phyloP scores from a whole-genome alignment of 2,888 invertebrate species.

The Anthrax anthrax region DNA sequence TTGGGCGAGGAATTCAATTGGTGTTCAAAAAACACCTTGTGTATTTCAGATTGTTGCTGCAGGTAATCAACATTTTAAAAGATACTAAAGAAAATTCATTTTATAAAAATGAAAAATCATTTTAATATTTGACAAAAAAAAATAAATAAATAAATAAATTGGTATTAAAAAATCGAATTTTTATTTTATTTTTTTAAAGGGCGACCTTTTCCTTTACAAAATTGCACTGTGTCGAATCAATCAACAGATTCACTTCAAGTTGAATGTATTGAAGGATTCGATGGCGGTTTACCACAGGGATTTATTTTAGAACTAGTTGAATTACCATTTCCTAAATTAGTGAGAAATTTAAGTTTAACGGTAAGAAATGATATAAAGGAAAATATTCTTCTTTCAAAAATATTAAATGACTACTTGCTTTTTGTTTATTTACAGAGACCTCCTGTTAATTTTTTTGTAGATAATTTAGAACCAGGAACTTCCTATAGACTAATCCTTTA shows the following conservation, averaged over 20 bases:
- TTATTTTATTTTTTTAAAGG: conserved; percentile 40
- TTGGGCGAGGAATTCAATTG: conserved; percentile 72
- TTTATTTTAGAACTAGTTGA: conserved; percentile 71
- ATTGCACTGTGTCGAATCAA: conserved; percentile 80
- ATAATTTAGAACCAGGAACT: conserved; percentile 53
- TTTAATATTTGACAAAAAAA: too few species aligned
- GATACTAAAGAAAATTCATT: too few species aligned
- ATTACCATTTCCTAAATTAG: conserved; percentile 45
- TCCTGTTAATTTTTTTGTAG: conserved; percentile 29
- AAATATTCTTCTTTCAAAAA: too few species aligned
- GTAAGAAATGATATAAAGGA: conserved; percentile 13
- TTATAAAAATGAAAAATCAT: too few species aligned
- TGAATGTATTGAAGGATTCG: conserved; percentile 76
- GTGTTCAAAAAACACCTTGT: conserved; percentile 70
- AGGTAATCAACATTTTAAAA: conserved; percentile 36
- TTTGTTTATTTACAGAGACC: conserved; percentile 20
- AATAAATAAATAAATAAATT: not conserved
- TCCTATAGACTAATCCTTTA: conserved; percentile 71
- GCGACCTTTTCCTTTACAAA: conserved; percentile 73
- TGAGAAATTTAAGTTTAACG: conserved; percentile 29
- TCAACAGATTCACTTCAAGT: conserved; percentile 71
- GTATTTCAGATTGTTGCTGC: conserved; percentile 75
- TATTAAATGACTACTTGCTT: not conserved
- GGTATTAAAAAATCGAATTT: not conserved
- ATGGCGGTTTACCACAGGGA: conserved; percentile 74